Evolutionary conservation across 2,888 invertebrate genomes (phyloP).

Genomic region (Siphonodentalium dalli): DNA sequence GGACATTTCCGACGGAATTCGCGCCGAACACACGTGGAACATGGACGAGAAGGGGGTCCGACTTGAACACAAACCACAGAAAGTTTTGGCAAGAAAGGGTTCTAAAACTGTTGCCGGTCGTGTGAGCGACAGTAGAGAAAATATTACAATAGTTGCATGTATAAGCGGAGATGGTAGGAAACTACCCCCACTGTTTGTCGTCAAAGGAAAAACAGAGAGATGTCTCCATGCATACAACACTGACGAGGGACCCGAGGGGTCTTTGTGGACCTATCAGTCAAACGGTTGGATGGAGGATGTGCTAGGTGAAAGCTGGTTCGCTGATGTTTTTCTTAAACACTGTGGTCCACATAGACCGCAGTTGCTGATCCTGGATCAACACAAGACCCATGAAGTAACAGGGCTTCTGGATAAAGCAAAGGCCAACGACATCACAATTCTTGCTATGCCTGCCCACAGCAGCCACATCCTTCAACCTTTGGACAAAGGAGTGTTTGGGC

Average conservation of each 20-base stretch:
- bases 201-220: conserved; percentile 28
- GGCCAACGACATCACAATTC: conserved; percentile 14
- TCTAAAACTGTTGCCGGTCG: conserved; percentile 22
- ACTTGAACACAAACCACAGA: too few species aligned
- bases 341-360: conserved; percentile 30
- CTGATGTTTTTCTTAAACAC: conserved; percentile 19
- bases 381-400: conserved; percentile 23
- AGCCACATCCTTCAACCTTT: too few species aligned
- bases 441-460: too few species aligned
- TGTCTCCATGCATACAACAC: conserved; percentile 15
- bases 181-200: conserved; percentile 28
- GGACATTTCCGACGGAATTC: too few species aligned
- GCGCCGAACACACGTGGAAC: not conserved
- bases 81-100: too few species aligned
- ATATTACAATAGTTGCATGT: conserved; percentile 27
- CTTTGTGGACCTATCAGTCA: conserved; percentile 24
- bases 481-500: too few species aligned
- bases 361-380: conserved; percentile 27
- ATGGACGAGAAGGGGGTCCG: too few species aligned
- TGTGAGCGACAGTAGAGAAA: conserved; percentile 26
- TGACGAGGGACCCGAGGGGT: conserved; percentile 14
- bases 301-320: conserved; percentile 22
- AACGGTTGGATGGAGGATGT: conserved; percentile 31
- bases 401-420: conserved; percentile 18
- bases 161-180: conserved; percentile 28